Conservation (phyloP, 2,113 vertebrate species). For the Scatophagus argus region DNA sequence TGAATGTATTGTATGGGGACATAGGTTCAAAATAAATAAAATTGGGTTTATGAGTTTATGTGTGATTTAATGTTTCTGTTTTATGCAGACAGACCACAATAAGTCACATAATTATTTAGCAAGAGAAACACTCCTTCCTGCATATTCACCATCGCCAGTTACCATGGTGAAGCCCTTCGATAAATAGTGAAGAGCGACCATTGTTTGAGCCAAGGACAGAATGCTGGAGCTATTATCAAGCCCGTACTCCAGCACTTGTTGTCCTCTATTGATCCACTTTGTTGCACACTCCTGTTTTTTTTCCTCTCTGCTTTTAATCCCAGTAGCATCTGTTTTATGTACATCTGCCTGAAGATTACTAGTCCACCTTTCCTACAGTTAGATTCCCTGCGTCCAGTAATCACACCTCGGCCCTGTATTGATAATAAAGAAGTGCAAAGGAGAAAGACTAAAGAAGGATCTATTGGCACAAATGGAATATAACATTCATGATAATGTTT, state of each 20-base stretch:
- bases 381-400: not conserved
- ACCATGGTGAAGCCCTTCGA: constrained; percentile 73
- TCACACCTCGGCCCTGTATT: not conserved
- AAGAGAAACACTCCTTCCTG: not conserved
- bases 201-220: constrained; percentile 70
- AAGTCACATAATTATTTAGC: constrained; percentile 6
- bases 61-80: constrained; percentile 33
- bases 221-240: constrained; percentile 48
- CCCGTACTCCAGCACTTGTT: constrained; percentile 48
- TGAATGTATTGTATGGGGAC: constrained; percentile 87
- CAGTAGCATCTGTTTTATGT: constrained; percentile 3
- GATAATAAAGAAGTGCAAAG: too few species aligned
- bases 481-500: too few species aligned
- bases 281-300: constrained; percentile 23
- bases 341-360: not conserved
- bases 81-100: not conserved
- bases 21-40: constrained; percentile 83
- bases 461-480: too few species aligned
- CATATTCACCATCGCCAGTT: constrained; percentile 40
- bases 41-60: constrained; percentile 78
- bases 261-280: constrained; percentile 71
- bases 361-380: not conserved
- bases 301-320: constrained; percentile 8
- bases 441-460: too few species aligned
- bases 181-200: constrained; percentile 42